Evolutionary conservation across 2,113 vertebrate species (phyloP), one percentile per base, ranked within the genome.

Genomic region (Argyrosomus japonicus): DNA sequence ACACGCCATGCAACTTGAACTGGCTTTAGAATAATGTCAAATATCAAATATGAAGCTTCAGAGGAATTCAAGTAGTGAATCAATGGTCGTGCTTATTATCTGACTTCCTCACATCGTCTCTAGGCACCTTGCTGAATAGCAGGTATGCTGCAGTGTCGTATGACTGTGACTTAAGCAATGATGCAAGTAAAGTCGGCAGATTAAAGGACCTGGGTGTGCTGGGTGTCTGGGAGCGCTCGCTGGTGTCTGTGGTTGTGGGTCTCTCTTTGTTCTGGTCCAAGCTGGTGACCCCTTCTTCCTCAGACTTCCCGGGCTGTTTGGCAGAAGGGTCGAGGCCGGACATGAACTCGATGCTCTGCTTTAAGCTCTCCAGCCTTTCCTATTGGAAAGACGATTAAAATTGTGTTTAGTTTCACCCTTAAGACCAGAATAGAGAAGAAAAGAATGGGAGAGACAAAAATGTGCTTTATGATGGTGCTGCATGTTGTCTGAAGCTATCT

Each of bases 291-390:
- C 48, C 92, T 89, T 75, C 88, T 32, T 88, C 95, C 13, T 96
- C 96, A 29, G 91, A 72, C 23, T 96, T 97, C 6, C 75, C 69
- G 36, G 93, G 91, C 32, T 95, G 96, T 83, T 95, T 95, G 18
- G 93, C 94, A 18, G 90, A 83, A 58, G 94, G 96, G 83, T 98
- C 97, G 67, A 99, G 94, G 86, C 97, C 97, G 18, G 97, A 96
- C 97, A 99, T 98, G 92, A 99, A 99, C 71, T 97, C 96, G 88
- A 99, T 99, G 86, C 97, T 99, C 91, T 99, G 97, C 87, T 97
- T 99, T 89, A 99, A 91, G 90, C 97, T 99, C 57, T 97, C 96
- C 79, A 99, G 96, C 87, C 97, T 96, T 88, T 99, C 98, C 98
- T 99, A 65, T 83, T 88, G 87, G 82, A 74, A 45, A 89, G 25